Evolutionary conservation across 2,113 vertebrate genomes (phyloP).

Genomic region (Dendropsophus ebraccatus): DNA sequence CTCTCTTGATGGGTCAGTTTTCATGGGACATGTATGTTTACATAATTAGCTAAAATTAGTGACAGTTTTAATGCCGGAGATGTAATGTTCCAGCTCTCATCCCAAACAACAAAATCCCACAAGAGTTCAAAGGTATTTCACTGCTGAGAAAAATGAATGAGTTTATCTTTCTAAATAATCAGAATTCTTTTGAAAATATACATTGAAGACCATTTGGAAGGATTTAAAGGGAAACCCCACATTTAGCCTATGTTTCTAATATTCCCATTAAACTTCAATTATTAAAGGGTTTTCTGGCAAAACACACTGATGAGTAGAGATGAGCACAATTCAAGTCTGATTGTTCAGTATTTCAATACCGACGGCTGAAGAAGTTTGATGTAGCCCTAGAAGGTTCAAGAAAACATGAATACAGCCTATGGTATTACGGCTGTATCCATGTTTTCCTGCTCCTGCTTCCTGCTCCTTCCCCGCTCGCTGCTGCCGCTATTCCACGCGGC

Average conservation of each 20-base stretch:
- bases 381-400: too few species aligned
- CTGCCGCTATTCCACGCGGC: too few species aligned
- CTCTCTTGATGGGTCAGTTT: background rate
- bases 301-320: too few species aligned
- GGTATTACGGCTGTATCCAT: too few species aligned
- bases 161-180: background rate
- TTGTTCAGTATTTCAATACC: too few species aligned
- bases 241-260: background rate
- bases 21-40: slow-evolving; percentile 41
- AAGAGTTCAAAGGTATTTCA: background rate
- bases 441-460: too few species aligned
- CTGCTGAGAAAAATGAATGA: slow-evolving; percentile 14
- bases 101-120: slow-evolving; percentile 2
- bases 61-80: background rate
- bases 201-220: background rate
- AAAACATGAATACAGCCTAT: too few species aligned
- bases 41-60: slow-evolving; percentile 48
- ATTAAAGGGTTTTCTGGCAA: too few species aligned
- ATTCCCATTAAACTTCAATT: background rate
- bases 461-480: too few species aligned
- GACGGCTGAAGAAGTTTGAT: too few species aligned
- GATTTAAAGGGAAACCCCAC: background rate
- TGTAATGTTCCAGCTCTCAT: slow-evolving; percentile 10
- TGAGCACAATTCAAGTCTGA: too few species aligned
- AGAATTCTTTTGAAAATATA: background rate